Evolutionary conservation across 2,113 vertebrate genomes (phyloP), one percentile per base, ranked within the genome.

Genomic region (Dinomys branickii): DNA sequence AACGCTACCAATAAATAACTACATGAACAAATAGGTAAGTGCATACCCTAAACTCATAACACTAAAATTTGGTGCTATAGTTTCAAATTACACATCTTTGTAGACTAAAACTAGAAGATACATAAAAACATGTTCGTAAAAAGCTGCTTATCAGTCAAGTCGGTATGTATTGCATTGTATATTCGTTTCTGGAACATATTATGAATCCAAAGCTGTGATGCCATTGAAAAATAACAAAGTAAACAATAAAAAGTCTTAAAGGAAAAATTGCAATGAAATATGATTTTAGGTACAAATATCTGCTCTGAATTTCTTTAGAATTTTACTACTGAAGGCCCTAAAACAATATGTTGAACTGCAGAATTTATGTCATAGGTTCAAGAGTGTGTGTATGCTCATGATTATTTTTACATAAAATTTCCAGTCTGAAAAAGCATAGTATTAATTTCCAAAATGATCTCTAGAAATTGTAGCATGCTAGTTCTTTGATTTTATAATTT

Each of bases 391-490:
- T 81, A 22, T 77, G 35, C 5, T 6, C 12, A 61, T 63, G 50
- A 9, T 33, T 44, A 9, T 93, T 50, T 26, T 14, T 54, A 41
- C 44, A 19, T 87, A 69, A 44, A 61, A 92, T 91, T 96, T 88
- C 93, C 38, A 91, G 19, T 78, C 17, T 7, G 75, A 38, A 0
- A 61, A 85, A 82, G 4, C 5, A 63, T 7, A 94, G 19, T 82
- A 58, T 86, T 91, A 58, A 71, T 94, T 94, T 95, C 12, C 17
- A 67, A 90, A 90, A 65, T 5, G 59, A n/a, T 85, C 26, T 20
- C 13, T 41, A 35, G 41, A 94, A 58, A 82, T 85, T 38, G 0
- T 77, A 88, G 11, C 12, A 71, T 38, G 47, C 47, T 63, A 69
- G 59, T 82, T 0, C 6, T 94, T 91, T 89, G 56, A 56, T 52